A percentile compares a stretch with the other conserved stretches of the same genome.
Conservation (phyloP, 1,140 invertebrate species). For the Polypedilum pembai region DNA sequence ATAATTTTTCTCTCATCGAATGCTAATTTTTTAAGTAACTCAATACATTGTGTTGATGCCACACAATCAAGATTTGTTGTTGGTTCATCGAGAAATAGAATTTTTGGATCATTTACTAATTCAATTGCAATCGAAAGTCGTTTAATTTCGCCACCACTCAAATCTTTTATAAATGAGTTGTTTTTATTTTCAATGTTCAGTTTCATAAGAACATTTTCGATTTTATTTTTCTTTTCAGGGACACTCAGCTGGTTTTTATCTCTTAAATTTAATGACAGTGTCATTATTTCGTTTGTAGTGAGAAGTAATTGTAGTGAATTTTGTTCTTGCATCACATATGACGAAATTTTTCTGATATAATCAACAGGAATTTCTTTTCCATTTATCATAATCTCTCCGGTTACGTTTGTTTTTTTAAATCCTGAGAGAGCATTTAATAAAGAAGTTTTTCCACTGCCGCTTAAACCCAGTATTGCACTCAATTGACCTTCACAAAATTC, state of each 20-base stretch:
- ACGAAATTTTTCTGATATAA: slow-evolving; percentile 73
- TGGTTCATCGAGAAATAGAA: slow-evolving; percentile 82
- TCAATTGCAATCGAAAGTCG: slow-evolving; percentile 78
- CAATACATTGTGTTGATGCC: slow-evolving; percentile 49
- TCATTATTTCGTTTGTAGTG: slow-evolving; percentile 78
- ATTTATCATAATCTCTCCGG: slow-evolving; percentile 56
- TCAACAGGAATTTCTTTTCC: slow-evolving; percentile 60
- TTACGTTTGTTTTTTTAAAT: slow-evolving; percentile 38
- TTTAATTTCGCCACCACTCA: slow-evolving; percentile 85
- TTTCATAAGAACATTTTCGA: slow-evolving; percentile 64
- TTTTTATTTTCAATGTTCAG: slow-evolving; percentile 56
- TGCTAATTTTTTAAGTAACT: slow-evolving; percentile 50
- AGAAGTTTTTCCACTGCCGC: slow-evolving; percentile 75
- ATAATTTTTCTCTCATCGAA: slow-evolving; percentile 65
- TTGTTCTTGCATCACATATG: slow-evolving; percentile 89
- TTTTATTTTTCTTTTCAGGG: slow-evolving; percentile 58
- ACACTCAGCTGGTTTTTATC: slow-evolving; percentile 55
- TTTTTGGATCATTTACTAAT: slow-evolving; percentile 76
- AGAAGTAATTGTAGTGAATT: slow-evolving; percentile 72
- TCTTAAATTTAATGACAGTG: slow-evolving; percentile 80
- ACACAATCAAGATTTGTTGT: neutral
- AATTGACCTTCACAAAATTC: slow-evolving; percentile 50
- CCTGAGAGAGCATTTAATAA: slow-evolving; percentile 69
- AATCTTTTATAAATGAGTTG: slow-evolving; percentile 56
- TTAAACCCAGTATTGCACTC: slow-evolving; percentile 76